Evolutionary conservation across 2,888 invertebrate genomes (phyloP).

Genomic region (Pantelozetes paolii): DNA sequence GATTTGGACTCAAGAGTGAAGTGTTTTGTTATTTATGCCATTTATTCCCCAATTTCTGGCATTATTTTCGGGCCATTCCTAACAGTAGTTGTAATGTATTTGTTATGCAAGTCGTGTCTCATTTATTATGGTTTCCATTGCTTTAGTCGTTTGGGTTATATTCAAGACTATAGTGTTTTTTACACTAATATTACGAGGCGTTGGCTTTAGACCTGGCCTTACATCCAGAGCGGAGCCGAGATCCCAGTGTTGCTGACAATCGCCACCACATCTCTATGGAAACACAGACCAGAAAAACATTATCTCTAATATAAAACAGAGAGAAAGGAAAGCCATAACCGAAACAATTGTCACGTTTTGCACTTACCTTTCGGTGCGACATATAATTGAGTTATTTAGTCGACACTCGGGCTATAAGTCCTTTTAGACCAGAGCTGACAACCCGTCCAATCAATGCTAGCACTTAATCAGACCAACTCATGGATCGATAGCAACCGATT

Average conservation of each 20-base stretch:
- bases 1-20: neutral
- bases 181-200: constrained; percentile 16
- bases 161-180: neutral
- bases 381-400: constrained; percentile 29
- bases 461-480: too few species aligned
- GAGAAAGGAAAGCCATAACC: neutral
- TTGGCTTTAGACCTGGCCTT: neutral
- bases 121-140: constrained; percentile 7
- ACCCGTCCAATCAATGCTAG: neutral
- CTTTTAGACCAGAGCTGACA: neutral
- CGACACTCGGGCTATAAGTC: neutral
- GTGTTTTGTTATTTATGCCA: constrained; percentile 2
- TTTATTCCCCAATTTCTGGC: neutral
- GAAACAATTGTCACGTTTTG: constrained; percentile 10
- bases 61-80: neutral
- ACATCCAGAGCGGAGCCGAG: neutral
- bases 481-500: too few species aligned
- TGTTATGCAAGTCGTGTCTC: constrained; percentile 29
- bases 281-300: neutral
- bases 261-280: constrained; percentile 3
- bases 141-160: neutral
- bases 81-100: neutral
- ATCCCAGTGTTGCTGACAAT: neutral
- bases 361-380: neutral
- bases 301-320: neutral